phyloP scores from a whole-genome alignment of 2,113 vertebrate species.

The Oreochromis aureus region DNA sequence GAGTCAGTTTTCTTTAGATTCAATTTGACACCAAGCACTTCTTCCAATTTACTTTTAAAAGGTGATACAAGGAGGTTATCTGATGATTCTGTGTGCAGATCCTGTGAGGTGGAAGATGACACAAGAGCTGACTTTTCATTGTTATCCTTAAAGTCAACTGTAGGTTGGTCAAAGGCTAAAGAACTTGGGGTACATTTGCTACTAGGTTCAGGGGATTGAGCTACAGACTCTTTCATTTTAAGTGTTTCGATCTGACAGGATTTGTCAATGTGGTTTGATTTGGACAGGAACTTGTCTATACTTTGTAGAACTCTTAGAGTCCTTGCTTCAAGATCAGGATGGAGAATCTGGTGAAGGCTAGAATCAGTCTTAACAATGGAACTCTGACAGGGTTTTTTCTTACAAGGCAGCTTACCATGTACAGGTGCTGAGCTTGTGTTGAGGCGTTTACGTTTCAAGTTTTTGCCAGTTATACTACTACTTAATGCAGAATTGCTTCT shows the following conservation, averaged over 20 bases:
- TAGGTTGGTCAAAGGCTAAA: not conserved
- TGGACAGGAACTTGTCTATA: not conserved
- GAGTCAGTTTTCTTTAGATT: not conserved
- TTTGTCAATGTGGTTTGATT: not conserved
- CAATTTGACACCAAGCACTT: not conserved
- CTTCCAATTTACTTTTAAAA: not conserved
- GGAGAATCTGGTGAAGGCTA: not conserved
- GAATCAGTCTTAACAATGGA: not conserved
- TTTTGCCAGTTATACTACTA: not conserved
- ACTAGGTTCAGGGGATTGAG: not conserved
- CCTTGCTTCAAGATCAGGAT: conserved; percentile 25
- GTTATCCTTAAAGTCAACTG: not conserved
- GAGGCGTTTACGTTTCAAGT: not conserved
- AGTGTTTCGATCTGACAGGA: not conserved
- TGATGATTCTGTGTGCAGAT: not conserved
- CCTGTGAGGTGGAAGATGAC: not conserved
- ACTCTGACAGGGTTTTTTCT: not conserved
- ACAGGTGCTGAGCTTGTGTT: conserved; percentile 1
- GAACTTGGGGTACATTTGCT: not conserved
- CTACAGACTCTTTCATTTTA: not conserved
- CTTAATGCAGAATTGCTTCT: not conserved
- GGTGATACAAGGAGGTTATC: not conserved
- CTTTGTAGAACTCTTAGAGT: conserved; percentile 25
- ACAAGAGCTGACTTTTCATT: not conserved
- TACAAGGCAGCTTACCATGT: conserved; percentile 7